Base-by-base conservation (phyloP, 2,113 vertebrate species). In the Menura novaehollandiae region DNA sequence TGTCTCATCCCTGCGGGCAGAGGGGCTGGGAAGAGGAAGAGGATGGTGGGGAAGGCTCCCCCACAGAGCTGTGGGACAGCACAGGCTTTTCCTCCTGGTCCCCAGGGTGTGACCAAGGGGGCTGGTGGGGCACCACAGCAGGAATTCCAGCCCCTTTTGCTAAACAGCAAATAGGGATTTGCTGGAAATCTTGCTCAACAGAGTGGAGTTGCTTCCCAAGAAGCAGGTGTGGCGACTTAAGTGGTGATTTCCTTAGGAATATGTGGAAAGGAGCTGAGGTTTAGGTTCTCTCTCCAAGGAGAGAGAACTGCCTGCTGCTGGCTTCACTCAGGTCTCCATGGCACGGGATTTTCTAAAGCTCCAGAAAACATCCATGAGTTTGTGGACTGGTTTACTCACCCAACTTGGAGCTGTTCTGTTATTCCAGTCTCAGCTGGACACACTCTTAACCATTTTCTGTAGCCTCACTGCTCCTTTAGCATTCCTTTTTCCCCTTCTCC, bases 311-410 rank as follows among this genome's bases (percentile, higher is more conserved):
- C 2, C 15, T 37, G 10, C 27, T 85, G 27, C 47, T 41, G 47
- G 2, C 63, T 75, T 60, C 59, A 37, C n/a, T 73, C 66, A 3
- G 39, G 2, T 46, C 11, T 13, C 26, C 49, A 8, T 7, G 13
- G 30, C 20, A 56, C 0, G 0, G 8, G 52, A 17, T 30, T 67
- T 71, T 39, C 49, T 26, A 22, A 53, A 81, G 39, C 52, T 63
- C 60, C 47, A 80, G 46, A 23, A 73, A 66, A 49, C 0, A 0
- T 8, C 39, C 6, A 0, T 1, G 9, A 53, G 13, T 24, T 41
- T 35, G 44, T 6, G 75, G 62, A 7, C 41, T 17, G 4, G 37
- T 72, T 66, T 7, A 13, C 5, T 27, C 21, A 10, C 58, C 46
- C 33, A 41, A 1, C 8, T 6, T 27, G 15, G 63, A 62, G 39